Evolutionary conservation across 2,888 invertebrate species (phyloP).

Genomic region (Gastracanthus pulcherrimus): DNA sequence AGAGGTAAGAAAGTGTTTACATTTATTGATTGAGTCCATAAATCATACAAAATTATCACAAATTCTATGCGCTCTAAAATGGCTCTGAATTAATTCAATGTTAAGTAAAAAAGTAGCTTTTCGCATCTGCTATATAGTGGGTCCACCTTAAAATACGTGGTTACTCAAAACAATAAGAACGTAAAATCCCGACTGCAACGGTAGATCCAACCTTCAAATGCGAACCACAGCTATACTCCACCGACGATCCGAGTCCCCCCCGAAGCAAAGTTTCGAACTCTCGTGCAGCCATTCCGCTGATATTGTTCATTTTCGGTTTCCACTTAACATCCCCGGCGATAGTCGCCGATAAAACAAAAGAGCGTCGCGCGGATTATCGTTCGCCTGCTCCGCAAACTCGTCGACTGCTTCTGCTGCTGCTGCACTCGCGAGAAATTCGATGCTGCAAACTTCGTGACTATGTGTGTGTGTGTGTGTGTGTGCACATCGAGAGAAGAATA

Average conservation of each 20-base stretch:
- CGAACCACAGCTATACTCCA: neutral
- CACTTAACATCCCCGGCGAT: conserved; percentile 5
- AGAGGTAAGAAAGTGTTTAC: too few relatives aligned
- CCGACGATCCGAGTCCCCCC: neutral
- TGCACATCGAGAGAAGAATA: neutral
- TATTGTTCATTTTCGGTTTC: conserved; percentile 52
- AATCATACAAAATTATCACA: too few relatives aligned
- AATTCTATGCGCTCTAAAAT: too few relatives aligned
- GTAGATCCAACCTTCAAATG: too few relatives aligned
- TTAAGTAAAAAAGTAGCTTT: too few relatives aligned
- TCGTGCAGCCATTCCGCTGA: neutral
- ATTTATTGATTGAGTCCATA: too few relatives aligned
- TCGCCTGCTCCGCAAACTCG: neutral
- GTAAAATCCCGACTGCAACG: too few relatives aligned
- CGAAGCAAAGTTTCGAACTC: conserved; percentile 13
- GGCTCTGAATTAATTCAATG: too few relatives aligned
- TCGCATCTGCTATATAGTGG: too few relatives aligned
- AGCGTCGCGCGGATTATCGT: conserved; percentile 38
- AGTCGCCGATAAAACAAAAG: conserved; percentile 29
- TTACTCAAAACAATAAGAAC: too few relatives aligned
- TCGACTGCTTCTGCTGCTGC: neutral
- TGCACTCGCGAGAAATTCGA: conserved; percentile 18
- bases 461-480: too few relatives aligned
- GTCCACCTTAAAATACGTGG: too few relatives aligned
- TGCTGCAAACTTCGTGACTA: neutral